Conservation (phyloP, 2,113 vertebrate species). For the Zosterops borbonicus region DNA sequence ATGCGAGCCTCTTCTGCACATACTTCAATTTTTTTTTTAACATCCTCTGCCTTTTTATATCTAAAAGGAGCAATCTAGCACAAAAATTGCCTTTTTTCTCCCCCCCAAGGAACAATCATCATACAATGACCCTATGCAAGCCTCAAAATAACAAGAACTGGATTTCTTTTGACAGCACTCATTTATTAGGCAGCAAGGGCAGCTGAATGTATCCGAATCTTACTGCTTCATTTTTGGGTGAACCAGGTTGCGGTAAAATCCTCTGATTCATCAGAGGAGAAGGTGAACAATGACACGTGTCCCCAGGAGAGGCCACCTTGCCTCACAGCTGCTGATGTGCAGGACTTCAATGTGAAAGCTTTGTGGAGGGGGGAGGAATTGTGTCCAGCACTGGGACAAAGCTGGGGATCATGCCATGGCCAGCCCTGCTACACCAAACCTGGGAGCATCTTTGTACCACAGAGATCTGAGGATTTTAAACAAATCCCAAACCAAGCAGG, state of each 20-base stretch:
- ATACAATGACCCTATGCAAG: slow-evolving; percentile 13
- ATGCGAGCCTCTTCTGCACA: neutral
- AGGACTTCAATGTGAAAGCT: neutral
- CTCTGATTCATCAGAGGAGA: neutral
- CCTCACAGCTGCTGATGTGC: neutral
- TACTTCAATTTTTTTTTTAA: neutral
- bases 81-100: neutral
- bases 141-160: slow-evolving; percentile 16
- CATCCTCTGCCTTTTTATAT: neutral
- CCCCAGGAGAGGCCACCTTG: neutral
- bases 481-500: neutral
- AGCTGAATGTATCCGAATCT: neutral
- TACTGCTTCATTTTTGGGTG: neutral
- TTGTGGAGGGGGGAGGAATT: neutral
- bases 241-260: neutral
- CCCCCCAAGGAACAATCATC: neutral
- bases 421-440: neutral
- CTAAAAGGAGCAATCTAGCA: slow-evolving; percentile 11
- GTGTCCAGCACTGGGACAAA: neutral
- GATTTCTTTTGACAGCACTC: slow-evolving; percentile 36
- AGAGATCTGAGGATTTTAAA: neutral
- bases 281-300: neutral
- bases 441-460: neutral
- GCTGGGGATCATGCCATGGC: too few species aligned
- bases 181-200: slow-evolving; percentile 1